Conservation (phyloP, 1,140 invertebrate genomes). For the Dysdera silvatica region DNA sequence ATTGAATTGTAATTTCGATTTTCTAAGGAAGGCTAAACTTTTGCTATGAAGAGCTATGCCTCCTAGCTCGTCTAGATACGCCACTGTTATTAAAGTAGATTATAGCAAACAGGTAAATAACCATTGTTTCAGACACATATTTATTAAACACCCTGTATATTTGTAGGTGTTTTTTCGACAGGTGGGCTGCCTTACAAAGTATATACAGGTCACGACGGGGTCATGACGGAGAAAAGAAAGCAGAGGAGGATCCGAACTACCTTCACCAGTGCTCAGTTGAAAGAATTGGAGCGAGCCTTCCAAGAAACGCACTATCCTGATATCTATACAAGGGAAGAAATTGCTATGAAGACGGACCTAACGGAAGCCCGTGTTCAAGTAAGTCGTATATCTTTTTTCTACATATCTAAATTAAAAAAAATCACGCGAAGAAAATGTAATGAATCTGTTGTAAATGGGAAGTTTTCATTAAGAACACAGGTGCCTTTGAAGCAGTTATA, state of each 20-base stretch:
- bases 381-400: constrained; percentile 40
- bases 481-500: no score
- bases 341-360: constrained; percentile 94
- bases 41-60: no score
- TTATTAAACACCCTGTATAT: background rate
- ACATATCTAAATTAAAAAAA: no score
- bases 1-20: no score
- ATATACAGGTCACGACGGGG: constrained; percentile 65
- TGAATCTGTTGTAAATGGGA: no score
- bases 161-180: background rate
- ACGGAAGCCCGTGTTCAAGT: constrained; percentile 98
- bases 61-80: no score
- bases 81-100: no score
- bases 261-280: constrained; percentile 91
- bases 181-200: constrained; percentile 74
- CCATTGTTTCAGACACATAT: background rate
- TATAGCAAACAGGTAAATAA: no score
- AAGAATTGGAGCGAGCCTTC: constrained; percentile 92
- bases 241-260: constrained; percentile 90
- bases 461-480: no score
- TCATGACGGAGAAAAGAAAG: constrained; percentile 80
- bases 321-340: constrained; percentile 97
- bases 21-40: no score
- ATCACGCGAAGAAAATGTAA: no score
- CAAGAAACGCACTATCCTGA: constrained; percentile 95